These are phyloP conservation scores for Rhea pennata DNA, from an alignment of 2,113 vertebrate species.

Conservation along the genomic window DNA sequence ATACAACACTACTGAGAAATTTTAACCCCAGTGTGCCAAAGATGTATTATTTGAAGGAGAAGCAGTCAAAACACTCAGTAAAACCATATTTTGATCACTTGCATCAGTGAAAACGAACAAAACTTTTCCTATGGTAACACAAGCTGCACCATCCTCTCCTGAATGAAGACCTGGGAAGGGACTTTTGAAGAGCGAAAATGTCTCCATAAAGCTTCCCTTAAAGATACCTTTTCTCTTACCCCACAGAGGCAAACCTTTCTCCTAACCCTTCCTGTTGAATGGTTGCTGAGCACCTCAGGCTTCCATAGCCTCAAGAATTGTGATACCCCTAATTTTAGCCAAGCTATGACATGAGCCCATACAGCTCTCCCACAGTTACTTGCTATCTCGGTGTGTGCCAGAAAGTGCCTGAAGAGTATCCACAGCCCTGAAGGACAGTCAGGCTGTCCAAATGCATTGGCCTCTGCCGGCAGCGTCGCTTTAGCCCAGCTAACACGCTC, in stretches of 20 bases:
- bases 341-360: neutral
- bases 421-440: rapidly evolving
- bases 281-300: neutral
- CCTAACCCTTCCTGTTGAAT: neutral
- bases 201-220: neutral
- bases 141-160: neutral
- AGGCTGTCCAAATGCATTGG: neutral
- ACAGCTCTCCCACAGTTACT: neutral
- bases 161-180: neutral
- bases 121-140: neutral
- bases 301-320: neutral
- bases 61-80: constrained; percentile 46
- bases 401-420: neutral
- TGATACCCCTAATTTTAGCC: neutral
- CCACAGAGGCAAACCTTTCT: neutral
- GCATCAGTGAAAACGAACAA: constrained; percentile 1
- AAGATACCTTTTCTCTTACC: neutral
- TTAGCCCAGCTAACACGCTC: neutral
- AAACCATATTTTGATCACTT: constrained; percentile 41
- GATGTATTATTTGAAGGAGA: constrained; percentile 40
- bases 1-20: constrained; percentile 59
- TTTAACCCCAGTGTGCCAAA: constrained; percentile 64
- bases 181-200: neutral
- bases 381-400: neutral
- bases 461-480: neutral